Base-by-base conservation (phyloP, 2,888 invertebrate genomes). In the Cynaeus angustus region DNA sequence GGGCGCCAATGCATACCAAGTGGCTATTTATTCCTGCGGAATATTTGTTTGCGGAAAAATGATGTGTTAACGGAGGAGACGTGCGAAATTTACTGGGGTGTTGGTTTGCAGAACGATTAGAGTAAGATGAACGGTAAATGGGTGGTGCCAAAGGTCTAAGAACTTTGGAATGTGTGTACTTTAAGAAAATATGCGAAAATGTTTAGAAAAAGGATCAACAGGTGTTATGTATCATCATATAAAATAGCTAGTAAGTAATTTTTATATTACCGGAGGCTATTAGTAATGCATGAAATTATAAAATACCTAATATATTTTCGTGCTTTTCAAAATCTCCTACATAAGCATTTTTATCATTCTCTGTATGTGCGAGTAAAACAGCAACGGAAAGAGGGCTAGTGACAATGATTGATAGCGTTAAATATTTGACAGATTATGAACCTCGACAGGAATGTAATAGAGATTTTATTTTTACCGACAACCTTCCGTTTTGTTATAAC, bases 1-100 rank as follows among this genome's bases (percentile, higher is more conserved):
- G 56, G 56, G 7, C 21, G 21, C 21, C 21, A 21, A 14, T 56
- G 56, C 43, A 41, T 41, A 38, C 38, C 26, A 37, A 8, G 21
- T 4, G 16, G 56, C 56, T 56, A 41, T 56, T 41, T 56, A 56
- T 56, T 56, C 41, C 26, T 26, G 10, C 5, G 41, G 56, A 38
- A 41, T 56, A 56, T 56, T 56, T 56, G 45, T 58, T 45, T 58
- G 6, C 37, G 10, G 56, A 56, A 43, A 53, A 58, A 58, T 43
- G 56, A 14, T 21, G 43, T 12, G 26, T 37, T 53, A 37, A 53
- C 1, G 21, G 41, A 45, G 58, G 41, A 45, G 58, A 13, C 45
- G 41, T 30, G 52, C 41, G 21, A 56, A 41, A 41, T 41, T 56
- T 50, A 50, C 9, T 28, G 48, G n/a, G n/a, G 4, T 28, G 12